phyloP scores from a whole-genome alignment of 2,113 vertebrate species.

The Cyanocitta stelleri region DNA sequence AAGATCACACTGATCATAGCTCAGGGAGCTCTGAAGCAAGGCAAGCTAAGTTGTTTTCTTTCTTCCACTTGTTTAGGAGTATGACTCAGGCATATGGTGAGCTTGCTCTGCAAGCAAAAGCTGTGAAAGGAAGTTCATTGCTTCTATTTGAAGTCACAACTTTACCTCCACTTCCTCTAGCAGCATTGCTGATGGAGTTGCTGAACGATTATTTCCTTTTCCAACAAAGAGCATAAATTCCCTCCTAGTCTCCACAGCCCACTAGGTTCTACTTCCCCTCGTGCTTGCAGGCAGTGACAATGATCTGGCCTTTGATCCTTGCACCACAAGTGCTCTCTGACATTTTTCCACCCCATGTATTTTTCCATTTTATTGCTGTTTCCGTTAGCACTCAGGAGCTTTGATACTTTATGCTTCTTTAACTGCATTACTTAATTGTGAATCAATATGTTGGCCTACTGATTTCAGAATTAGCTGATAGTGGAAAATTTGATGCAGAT shows the following conservation, averaged over 20 bases:
- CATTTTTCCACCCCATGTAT: neutral
- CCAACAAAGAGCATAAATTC: neutral
- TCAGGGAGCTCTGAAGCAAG: neutral
- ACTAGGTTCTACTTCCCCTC: neutral
- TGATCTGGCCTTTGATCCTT: constrained; percentile 19
- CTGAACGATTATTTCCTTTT: constrained; percentile 46
- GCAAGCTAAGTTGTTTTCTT: neutral
- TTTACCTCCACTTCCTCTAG: neutral
- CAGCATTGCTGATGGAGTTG: neutral
- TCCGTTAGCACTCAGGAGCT: neutral
- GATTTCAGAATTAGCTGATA: neutral
- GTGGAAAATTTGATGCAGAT: neutral
- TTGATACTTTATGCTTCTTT: neutral
- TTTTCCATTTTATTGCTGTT: constrained; percentile 31
- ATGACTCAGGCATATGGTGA: neutral
- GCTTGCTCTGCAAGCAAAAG: neutral
- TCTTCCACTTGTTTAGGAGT: neutral
- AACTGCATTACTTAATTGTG: neutral
- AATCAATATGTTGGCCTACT: neutral
- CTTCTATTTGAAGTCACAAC: neutral
- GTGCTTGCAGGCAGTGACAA: neutral
- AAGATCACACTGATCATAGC: neutral
- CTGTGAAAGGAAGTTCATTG: constrained; percentile 6
- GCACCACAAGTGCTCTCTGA: neutral
- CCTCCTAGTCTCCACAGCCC: neutral